These are phyloP conservation scores for Pristionchus maxplancki DNA, from an alignment of 2,888 invertebrate species.

Conservation along the genomic window DNA sequence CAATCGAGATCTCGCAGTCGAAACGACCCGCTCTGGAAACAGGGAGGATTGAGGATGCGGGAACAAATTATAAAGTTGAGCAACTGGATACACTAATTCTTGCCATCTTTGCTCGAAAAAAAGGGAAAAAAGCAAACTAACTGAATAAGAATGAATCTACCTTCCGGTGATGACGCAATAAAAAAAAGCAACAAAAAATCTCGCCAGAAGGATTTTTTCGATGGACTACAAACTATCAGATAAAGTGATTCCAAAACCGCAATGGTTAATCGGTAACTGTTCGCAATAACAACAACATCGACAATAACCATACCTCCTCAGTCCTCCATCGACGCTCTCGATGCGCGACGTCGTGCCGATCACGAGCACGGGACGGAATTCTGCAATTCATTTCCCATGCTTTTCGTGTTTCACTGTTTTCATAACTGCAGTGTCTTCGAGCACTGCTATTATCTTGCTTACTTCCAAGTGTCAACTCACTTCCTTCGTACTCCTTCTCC, in stretches of 20 bases:
- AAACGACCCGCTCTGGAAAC: constrained; percentile 63
- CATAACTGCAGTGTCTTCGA: no score
- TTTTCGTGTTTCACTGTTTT: no score
- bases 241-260: not conserved
- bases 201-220: no score
- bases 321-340: constrained; percentile 92
- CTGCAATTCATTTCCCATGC: not conserved
- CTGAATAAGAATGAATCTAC: no score
- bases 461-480: no score
- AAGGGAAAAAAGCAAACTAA: no score
- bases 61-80: not conserved
- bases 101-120: no score
- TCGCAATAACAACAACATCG: not conserved
- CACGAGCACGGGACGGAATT: constrained; percentile 79
- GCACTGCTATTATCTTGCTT: no score
- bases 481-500: constrained; percentile 42
- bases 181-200: no score
- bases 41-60: not conserved
- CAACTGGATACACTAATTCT: no score
- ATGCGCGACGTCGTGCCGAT: constrained; percentile 96
- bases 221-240: not conserved
- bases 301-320: constrained; percentile 88
- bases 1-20: constrained; percentile 92
- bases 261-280: not conserved
- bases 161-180: no score